Evolutionary conservation across 2,888 invertebrate species (phyloP).

Genomic region (Yponomeuta sedellus): DNA sequence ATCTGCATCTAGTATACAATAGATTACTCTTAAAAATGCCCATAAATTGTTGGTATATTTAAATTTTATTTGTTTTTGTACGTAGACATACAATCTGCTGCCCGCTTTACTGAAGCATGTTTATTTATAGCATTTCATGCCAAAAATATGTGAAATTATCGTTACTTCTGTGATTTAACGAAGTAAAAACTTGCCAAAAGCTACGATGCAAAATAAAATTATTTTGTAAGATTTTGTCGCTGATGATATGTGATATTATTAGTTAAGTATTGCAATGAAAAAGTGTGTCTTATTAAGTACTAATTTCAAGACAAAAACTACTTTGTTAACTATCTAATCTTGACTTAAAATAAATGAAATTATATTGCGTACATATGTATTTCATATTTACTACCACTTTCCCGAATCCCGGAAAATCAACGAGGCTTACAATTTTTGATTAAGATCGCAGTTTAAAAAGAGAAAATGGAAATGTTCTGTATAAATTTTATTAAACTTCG

Average conservation of each 20-base stretch:
- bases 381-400: background rate
- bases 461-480: too few species aligned
- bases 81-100: too few species aligned
- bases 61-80: too few species aligned
- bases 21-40: too few species aligned
- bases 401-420: background rate
- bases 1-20: too few species aligned
- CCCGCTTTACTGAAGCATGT: background rate
- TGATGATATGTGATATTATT: constrained; percentile 72
- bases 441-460: too few species aligned
- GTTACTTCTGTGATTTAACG: constrained; percentile 15
- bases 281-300: constrained; percentile 16
- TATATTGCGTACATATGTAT: background rate
- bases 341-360: constrained; percentile 5
- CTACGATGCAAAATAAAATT: background rate
- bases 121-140: background rate
- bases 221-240: constrained; percentile 35
- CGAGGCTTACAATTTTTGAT: too few species aligned
- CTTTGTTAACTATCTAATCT: background rate
- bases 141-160: constrained; percentile 15
- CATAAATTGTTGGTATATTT: too few species aligned
- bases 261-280: constrained; percentile 34
- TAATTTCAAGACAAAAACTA: constrained; percentile 19
- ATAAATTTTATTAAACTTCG: too few species aligned
- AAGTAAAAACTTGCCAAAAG: constrained; percentile 17